Base-by-base conservation (phyloP, 2,888 invertebrate genomes). In the Epinotia nisella region DNA sequence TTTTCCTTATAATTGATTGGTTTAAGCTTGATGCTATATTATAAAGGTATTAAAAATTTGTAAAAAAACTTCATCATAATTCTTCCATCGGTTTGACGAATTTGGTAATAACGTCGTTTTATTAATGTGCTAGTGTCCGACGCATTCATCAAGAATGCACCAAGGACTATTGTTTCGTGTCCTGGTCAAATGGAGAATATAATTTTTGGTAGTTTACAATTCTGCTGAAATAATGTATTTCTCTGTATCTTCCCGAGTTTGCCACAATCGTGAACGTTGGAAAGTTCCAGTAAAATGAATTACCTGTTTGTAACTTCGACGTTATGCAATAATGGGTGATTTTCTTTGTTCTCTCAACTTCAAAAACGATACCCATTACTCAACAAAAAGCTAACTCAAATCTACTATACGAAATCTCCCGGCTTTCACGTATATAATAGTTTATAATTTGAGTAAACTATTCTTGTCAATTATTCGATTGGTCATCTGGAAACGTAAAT, bases 381-480 rank as follows among this genome's bases (percentile, higher is more conserved):
- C 9, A 9, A 35, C 35, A 35, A 35, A 35, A 35, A 35, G 35
- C 35, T 35, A 35, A 35, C 35, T 35, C 35, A 35, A 29, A 5
- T 24, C 24, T 24, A 24, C 24, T 24, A 24, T 39, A 39, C 39
- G 39, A 11, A 11, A 39, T 3, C 41, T 41, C 41, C 41, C 41
- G 11, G 11, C 41, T 13, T 13, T 13, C n/a, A 49, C n/a, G n/a
- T 45, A 21, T 76, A 74, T 77, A 74, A 75, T 78, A 74, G 80
- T 74, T 78, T 80, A 77, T 69, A 77, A 78, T 75, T 78, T 75
- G 77, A 75, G 76, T 78, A 79, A 78, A 78, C 65, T 77, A 78
- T 81, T 81, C 76, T 82, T 78, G 85, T 84, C 83, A 85, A 83
- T 85, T 85, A 83, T 79, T 17, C 82, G 72, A 76, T 79, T 78